phyloP scores from a whole-genome alignment of 1,140 invertebrate species.

The Polypedilum pembai region DNA sequence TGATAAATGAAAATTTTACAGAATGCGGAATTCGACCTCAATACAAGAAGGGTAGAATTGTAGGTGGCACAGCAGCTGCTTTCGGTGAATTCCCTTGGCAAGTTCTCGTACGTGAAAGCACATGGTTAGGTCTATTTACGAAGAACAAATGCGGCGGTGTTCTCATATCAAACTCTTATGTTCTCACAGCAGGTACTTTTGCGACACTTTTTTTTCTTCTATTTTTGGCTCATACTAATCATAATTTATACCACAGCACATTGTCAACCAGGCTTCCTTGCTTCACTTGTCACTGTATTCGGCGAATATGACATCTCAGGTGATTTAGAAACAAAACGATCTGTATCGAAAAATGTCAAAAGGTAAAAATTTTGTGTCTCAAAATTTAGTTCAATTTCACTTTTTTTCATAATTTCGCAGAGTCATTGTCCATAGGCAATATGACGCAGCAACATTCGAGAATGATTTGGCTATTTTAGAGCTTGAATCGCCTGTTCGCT shows the following conservation, averaged over 20 bases:
- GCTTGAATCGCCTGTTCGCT: constrained; percentile 72
- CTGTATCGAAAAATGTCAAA: constrained; percentile 73
- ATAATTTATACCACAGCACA: constrained; percentile 52
- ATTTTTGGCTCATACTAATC: neutral
- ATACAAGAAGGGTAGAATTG: constrained; percentile 72
- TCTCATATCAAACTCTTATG: constrained; percentile 74
- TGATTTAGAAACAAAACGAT: constrained; percentile 66
- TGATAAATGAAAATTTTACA: constrained; percentile 43
- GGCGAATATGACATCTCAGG: constrained; percentile 85
- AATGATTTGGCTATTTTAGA: constrained; percentile 83
- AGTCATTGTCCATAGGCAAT: constrained; percentile 81
- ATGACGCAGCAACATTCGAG: constrained; percentile 83
- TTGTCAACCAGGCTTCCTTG: constrained; percentile 88
- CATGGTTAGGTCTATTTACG: constrained; percentile 88
- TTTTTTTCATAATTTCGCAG: neutral
- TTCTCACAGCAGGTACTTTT: constrained; percentile 66
- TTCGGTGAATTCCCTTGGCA: constrained; percentile 93
- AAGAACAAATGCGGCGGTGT: constrained; percentile 95
- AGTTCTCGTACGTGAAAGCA: constrained; percentile 81
- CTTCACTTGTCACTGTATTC: constrained; percentile 80
- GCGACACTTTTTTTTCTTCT: neutral
- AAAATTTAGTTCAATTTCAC: neutral
- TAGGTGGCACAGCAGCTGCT: constrained; percentile 75
- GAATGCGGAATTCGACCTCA: constrained; percentile 81
- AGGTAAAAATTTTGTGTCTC: constrained; percentile 38